Evolutionary conservation across 2,797 vertebrate species (phyloP), one percentile per base, ranked within the genome.

Genomic region (Botia kubotai): DNA sequence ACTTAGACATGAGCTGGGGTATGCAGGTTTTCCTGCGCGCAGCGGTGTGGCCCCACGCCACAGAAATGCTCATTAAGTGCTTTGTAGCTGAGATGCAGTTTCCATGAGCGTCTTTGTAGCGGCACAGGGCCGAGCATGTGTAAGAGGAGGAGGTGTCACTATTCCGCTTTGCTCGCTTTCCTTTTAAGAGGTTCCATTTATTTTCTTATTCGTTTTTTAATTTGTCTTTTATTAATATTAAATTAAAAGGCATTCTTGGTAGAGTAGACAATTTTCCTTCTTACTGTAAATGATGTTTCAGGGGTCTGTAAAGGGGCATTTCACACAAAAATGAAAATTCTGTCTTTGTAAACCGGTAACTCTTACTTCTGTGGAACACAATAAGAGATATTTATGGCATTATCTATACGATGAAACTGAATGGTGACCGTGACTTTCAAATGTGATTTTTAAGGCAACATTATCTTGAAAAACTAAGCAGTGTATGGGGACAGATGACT

Each of bases 61-160:
- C 71, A 85, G 68, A 75, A 78, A 82, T 63, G 11, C 71, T 88
- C 78, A 79, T 88, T 85, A 84, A 74, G 2, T 84, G 70, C 75
- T 83, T 83, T 72, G 88, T 83, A 81, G 81, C 70, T 79, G 83
- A 76, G 80, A 81, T 33, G 83, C 77, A 82, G 84, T 90, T 91
- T 90, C 87, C 90, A 89, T 91, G 86, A 89, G 80, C 85, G 85
- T 82, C 17, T 86, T 88, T 87, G 79, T 48, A 84, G 33, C 23
- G 23, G 23, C 33, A 33, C 33, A 33, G 33, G 4, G 33, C 33
- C 33, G 4, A 33, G 75, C 75, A 77, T 70, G 21, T 68, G 67
- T 53, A 63, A 71, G 36, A 68, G 26, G 65, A 66, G 33, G 50
- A n/a, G 75, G 62, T 55, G 33, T 33, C 4, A 66, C 3, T 57